These are phyloP conservation scores for Rhynchonema sp. DNA, from an alignment of 2,888 invertebrate genomes.

Conservation along the genomic window DNA sequence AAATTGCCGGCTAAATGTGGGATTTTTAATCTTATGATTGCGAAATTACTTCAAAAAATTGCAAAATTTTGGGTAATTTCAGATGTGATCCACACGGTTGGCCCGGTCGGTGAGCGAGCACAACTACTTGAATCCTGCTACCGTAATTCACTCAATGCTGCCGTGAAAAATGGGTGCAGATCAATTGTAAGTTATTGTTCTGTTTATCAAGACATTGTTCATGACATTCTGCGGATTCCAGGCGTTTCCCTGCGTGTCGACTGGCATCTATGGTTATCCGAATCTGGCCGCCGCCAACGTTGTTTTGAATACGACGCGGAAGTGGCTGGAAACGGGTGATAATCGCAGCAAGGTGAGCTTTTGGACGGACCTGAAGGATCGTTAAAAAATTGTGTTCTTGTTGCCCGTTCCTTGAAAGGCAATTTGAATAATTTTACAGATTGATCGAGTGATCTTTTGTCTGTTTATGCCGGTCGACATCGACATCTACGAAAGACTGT, in stretches of 20 bases:
- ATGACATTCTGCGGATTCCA: conserved; percentile 16
- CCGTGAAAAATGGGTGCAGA: conserved; percentile 34
- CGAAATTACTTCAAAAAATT: not conserved
- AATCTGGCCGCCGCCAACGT: conserved; percentile 54
- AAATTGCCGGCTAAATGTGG: conserved; percentile 62
- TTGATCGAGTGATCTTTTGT: not conserved
- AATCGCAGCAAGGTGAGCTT: no score
- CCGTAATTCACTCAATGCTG: conserved; percentile 43
- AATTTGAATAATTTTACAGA: not conserved
- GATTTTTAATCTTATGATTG: conserved; percentile 19
- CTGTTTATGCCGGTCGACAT: not conserved
- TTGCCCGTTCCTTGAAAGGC: no score
- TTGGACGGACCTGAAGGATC: no score
- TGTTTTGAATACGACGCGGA: conserved; percentile 36
- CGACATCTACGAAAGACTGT: not conserved
- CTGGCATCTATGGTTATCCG: conserved; percentile 75
- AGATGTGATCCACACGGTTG: conserved; percentile 77
- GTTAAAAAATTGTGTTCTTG: no score
- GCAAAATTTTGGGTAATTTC: conserved; percentile 23
- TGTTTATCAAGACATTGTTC: no score
- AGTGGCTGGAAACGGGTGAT: not conserved
- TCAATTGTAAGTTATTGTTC: no score
- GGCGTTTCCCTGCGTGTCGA: conserved; percentile 72
- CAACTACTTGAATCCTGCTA: conserved; percentile 49
- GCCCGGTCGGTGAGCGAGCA: conserved; percentile 54